Conservation (phyloP, 1,140 invertebrate genomes). For the Philopotamus ludificatus region DNA sequence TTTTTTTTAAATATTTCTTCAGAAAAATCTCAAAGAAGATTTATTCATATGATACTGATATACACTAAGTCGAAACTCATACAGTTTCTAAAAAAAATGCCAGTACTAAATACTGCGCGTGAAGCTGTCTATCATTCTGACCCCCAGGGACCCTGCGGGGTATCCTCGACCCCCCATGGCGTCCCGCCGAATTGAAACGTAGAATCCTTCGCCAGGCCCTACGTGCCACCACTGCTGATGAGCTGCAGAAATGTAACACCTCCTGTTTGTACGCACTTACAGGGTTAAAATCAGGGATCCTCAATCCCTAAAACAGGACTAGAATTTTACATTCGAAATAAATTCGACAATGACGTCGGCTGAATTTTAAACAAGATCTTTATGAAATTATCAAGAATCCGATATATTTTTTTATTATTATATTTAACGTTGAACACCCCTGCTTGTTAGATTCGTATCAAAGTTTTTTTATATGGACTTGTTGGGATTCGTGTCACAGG, state of each 20-base stretch:
- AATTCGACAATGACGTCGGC: too few species aligned
- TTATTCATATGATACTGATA: too few species aligned
- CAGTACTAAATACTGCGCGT: slow-evolving; percentile 2
- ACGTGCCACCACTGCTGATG: slow-evolving; percentile 34
- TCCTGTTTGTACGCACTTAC: not conserved
- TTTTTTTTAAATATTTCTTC: too few species aligned
- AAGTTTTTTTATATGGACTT: slow-evolving; percentile 14
- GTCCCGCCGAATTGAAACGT: slow-evolving; percentile 32
- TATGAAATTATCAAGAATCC: too few species aligned
- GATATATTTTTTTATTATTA: too few species aligned
- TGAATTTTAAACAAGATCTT: too few species aligned
- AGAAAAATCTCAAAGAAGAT: too few species aligned
- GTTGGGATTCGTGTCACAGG: slow-evolving; percentile 22
- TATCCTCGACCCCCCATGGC: slow-evolving; percentile 7
- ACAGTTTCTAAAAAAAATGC: too few species aligned
- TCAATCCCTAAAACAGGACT: not conserved
- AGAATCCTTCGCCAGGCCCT: slow-evolving; percentile 17
- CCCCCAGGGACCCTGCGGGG: slow-evolving; percentile 7
- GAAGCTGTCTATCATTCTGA: slow-evolving; percentile 31
- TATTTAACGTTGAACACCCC: too few species aligned
- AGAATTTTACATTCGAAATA: too few species aligned
- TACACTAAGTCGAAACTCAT: too few species aligned
- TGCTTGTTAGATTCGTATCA: slow-evolving; percentile 33
- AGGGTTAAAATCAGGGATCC: not conserved
- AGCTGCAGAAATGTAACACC: slow-evolving; percentile 28